Conservation (phyloP, 2,113 vertebrate species). For the Psittacula cyanocephala region DNA sequence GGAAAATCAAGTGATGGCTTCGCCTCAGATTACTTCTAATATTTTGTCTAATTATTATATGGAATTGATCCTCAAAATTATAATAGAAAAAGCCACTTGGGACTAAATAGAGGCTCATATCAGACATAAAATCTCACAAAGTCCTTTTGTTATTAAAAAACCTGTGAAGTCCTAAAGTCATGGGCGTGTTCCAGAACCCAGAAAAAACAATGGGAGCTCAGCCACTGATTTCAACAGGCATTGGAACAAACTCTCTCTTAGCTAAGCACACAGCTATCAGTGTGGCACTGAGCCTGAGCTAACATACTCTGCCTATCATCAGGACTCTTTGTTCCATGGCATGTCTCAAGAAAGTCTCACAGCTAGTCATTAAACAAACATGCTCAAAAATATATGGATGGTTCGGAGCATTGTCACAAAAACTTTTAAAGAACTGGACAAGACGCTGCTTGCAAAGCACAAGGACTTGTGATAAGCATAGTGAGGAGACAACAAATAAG, state of each 20-base stretch:
- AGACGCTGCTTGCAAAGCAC: neutral
- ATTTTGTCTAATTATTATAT: neutral
- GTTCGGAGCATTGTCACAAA: neutral
- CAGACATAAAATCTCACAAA: neutral
- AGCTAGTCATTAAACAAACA: neutral
- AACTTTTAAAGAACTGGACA: neutral
- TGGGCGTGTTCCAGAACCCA: neutral
- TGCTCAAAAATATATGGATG: neutral
- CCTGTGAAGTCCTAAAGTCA: neutral
- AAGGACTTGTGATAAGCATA: neutral
- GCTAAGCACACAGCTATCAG: conserved; percentile 34
- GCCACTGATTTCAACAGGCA: neutral
- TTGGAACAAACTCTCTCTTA: conserved; percentile 27
- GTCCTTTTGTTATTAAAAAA: neutral
- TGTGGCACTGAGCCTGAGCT: conserved; percentile 35
- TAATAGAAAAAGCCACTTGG: neutral
- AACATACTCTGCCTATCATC: neutral
- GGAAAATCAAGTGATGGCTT: neutral
- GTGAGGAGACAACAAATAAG: neutral
- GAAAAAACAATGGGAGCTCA: neutral
- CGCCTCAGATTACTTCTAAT: neutral
- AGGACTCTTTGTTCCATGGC: neutral
- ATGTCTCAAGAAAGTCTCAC: neutral
- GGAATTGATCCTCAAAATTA: neutral
- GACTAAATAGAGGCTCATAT: neutral